These are phyloP conservation scores for Chromoteleia sp. DNA, from an alignment of 2,888 invertebrate genomes.

Conservation along the genomic window DNA sequence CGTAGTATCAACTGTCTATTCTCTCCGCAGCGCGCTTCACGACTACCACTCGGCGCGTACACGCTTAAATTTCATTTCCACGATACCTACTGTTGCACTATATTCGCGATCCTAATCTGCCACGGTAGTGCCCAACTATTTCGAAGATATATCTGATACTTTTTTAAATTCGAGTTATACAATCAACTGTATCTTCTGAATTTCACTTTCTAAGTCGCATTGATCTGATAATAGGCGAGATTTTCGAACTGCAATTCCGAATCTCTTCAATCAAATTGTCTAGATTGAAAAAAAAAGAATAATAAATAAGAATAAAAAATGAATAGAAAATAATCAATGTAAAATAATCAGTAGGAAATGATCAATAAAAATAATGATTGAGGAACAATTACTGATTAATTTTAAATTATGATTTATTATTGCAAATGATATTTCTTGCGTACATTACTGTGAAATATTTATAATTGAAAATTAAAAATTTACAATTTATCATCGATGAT, in stretches of 20 bases:
- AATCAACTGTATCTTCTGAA: conserved; percentile 38
- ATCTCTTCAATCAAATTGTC: conserved; percentile 14
- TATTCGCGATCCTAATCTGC: conserved; percentile 41
- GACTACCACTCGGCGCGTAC: conserved; percentile 15
- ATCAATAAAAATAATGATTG: too few relatives aligned
- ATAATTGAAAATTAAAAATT: too few relatives aligned
- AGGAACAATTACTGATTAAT: too few relatives aligned
- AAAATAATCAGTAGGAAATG: too few relatives aligned
- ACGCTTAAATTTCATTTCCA: conserved; percentile 54
- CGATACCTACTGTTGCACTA: conserved; percentile 31
- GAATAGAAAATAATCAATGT: too few relatives aligned
- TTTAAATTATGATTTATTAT: too few relatives aligned
- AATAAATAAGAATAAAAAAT: too few relatives aligned
- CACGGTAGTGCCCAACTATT: conserved; percentile 32
- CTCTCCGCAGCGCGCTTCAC: conserved; percentile 48
- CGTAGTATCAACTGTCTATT: conserved; percentile 38
- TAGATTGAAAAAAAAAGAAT: too few relatives aligned
- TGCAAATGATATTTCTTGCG: too few relatives aligned
- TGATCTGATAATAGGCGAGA: conserved; percentile 30
- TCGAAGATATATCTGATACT: conserved; percentile 28
- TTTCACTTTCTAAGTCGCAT: conserved; percentile 42
- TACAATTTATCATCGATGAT: too few relatives aligned
- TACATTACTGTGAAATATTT: too few relatives aligned
- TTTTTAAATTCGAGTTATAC: conserved; percentile 35
- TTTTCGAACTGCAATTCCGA: conserved; percentile 16